Evolutionary conservation across 1,140 invertebrate genomes (phyloP), one percentile per base, ranked within the genome.

Genomic region (Eupristina koningsbergeri): DNA sequence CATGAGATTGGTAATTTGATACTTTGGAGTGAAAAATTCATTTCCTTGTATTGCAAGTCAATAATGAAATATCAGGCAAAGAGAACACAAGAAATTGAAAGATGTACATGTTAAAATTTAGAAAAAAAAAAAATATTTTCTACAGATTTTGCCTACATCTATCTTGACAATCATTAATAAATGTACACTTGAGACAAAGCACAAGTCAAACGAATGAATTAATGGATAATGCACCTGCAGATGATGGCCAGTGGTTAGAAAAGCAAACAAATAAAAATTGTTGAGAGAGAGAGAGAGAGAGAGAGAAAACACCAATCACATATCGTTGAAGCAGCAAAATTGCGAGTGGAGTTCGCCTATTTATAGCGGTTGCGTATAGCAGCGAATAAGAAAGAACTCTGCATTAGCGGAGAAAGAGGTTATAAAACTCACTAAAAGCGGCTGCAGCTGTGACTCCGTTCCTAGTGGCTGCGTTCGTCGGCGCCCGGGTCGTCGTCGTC

Each of bases 401-500:
- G 36, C 64, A 29, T 36, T 9, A 17, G 13, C 41, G 13, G 15
- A 36, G 45, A 13, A 81, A 8, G 69, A 83, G 61, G 74, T 77
- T 77, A 83, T 58, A 69, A 69, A 78, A 83, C 81, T 78, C 29
- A 83, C 81, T 78, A n/a, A n/a, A n/a, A 34, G 63, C 39, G 17
- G 74, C 61, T 69, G 45, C n/a, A 31, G 53, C n/a, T 26, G 75
- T 1, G 11, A 11, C 53, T 71, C 29, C 29, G 15, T 31, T 31
- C 31, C 39, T 45, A 29, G 31, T 26, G 7, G 36, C 41, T 67
- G 34, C 58, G 58, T 47, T 71, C 69, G 6, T 50, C 47, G 67
- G 45, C 36, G 69, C 41, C 53, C 26, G 11, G 29, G n/a, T 39
- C 29, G 36, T 63, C 80, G 50, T 36, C 36, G 76, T 74, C 58